These are phyloP conservation scores for Ondatra zibethicus DNA, from an alignment of 2,113 vertebrate genomes.

Conservation along the genomic window DNA sequence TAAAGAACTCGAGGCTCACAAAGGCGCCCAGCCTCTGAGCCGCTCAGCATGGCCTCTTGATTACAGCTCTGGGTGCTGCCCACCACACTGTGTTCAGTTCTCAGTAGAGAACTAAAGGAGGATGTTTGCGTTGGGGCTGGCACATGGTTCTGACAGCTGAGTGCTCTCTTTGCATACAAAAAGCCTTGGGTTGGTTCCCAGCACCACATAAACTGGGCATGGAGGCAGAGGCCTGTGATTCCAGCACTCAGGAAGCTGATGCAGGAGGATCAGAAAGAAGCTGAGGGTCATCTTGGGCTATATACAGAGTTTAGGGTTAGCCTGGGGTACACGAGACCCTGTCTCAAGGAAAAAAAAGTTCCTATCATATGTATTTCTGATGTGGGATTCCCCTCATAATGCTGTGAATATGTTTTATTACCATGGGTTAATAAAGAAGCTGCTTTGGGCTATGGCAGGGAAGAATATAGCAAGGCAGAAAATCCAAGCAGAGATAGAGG, in stretches of 20 bases:
- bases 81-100: not conserved
- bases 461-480: no score
- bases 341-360: not conserved
- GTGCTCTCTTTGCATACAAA: not conserved
- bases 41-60: not conserved
- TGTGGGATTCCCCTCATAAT: no score
- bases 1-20: not conserved
- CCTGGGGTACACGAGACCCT: not conserved
- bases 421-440: no score
- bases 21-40: not conserved
- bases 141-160: not conserved
- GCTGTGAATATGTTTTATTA: no score
- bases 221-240: not conserved
- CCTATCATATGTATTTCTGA: not conserved
- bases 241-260: not conserved
- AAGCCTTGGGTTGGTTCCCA: not conserved
- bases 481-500: no score
- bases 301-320: not conserved
- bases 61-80: not conserved
- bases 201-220: not conserved
- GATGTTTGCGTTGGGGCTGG: not conserved
- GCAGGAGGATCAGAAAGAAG: not conserved
- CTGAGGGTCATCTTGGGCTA: not conserved
- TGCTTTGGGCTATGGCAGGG: no score
- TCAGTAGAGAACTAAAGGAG: constrained; percentile 11